Evolutionary conservation across 2,888 invertebrate genomes (phyloP), one percentile per base, ranked within the genome.

Genomic region (Meteorus colon): DNA sequence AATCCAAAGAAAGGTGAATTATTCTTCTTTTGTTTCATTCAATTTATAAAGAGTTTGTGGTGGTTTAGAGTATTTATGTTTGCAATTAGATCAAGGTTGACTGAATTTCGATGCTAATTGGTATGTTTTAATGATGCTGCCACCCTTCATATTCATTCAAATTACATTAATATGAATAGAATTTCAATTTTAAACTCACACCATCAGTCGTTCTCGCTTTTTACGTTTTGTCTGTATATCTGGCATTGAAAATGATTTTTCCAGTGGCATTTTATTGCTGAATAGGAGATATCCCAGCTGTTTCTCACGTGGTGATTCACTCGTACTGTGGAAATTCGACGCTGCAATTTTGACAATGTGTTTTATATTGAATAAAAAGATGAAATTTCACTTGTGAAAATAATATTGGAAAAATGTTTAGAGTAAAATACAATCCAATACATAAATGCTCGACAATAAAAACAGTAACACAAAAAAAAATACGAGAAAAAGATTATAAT

Each of bases 161-260:
- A 74, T 73, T 59, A 73, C 71, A 68, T 74, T 34, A 71, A 63
- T 24, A 24, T 60, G 19, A 55, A 55, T 55, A 19, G n/a, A 19
- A 6, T 51, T 60, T n/a, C 66, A 34, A 68, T 71, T 73, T 74
- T 37, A 51, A 74, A 92, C 94, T 93, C 90, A 96, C 96, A 93
- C 94, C 83, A 93, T 91, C 14, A 94, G 90, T 77, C 94, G 90
- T 83, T 94, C 93, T 70, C 93, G 91, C 84, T 94, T 95, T 88
- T 95, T 96, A 1, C 91, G 91, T 83, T 93, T 94, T 51, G 93
- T 94, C 84, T 95, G 94, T 83, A 96, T 95, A 84, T 96, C 96
- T 0, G 96, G 96, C 94, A 96, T 94, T 0, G 96, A 96, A 19
- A 94, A 90, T 0, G 96, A 95, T 88, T 96, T 96, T 86, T 95